Evolutionary conservation across 2,113 vertebrate genomes (phyloP), one percentile per base, ranked within the genome.

Genomic region (Ploceus nigricollis): DNA sequence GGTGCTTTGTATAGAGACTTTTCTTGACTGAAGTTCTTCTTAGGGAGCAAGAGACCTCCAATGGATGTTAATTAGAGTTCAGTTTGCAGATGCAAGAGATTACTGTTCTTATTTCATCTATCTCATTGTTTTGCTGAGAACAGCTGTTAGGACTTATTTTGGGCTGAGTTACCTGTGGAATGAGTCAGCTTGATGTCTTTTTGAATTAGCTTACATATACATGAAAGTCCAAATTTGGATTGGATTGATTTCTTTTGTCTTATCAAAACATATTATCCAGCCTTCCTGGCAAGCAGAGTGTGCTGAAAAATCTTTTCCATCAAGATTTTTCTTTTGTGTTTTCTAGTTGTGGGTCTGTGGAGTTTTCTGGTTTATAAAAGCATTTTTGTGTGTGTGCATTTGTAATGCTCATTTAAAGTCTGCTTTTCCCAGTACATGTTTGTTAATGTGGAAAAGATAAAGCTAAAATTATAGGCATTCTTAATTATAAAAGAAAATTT

Each of bases 11-110:
- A 63, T 47, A 68, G 83, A 94, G 93, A 80, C 69, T 92, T 89
- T 75, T 64, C 72, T 87, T 92, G 82, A 90, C 86, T 89, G 84
- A 94, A 93, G 90, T 89, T 96, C 95, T 93, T 96, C 77, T 95
- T 63, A 61, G 95, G 91, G 90, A 97, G 89, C 82, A 96, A 88
- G 90, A 97, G 95, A 96, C 91, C 69, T 94, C 72, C 35, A 7
- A 96, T 94, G 76, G 92, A 96, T 92, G 69, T 85, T 96, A 97
- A 97, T 94, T 96, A 94, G 90, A 96, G 92, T 95, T 97, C 89
- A 82, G 63, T 90, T 91, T 94, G 57, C 93, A 96, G 83, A 94
- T 94, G 81, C 51, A 78, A 71, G 75, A 93, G 51, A 83, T 89
- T 86, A 45, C 51, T 93, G 71, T 95, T 97, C 88, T 94, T 94